phyloP scores from a whole-genome alignment of 35 echinoderm and acorn worm genomes.

The Ophiothrix spiculata region DNA sequence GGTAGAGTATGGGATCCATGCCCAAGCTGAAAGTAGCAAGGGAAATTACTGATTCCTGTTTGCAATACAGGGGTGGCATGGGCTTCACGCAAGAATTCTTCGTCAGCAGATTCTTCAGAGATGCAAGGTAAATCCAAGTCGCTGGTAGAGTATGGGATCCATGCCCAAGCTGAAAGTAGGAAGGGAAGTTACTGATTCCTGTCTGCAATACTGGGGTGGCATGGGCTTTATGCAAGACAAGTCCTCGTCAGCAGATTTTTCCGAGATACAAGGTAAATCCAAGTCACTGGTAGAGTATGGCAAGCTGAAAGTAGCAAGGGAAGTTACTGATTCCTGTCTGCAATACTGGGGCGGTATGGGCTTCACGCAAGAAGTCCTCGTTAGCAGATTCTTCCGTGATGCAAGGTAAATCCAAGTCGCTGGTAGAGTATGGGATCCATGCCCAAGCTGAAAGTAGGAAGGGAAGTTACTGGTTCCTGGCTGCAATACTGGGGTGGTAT shows the following conservation, averaged over 20 bases:
- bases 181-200: constrained; percentile 79
- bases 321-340: constrained; percentile 77
- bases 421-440: too few relatives aligned
- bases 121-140: constrained; percentile 85
- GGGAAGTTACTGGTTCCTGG: constrained; percentile 79
- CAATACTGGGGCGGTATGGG: constrained; percentile 99
- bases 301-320: constrained; percentile 85
- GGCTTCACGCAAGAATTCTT: constrained; percentile 72
- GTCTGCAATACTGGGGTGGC: constrained; percentile 93
- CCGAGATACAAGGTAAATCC: constrained; percentile 81
- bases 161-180: constrained; percentile 95
- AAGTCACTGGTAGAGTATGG: too few relatives aligned
- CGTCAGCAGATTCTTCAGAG: constrained; percentile 80
- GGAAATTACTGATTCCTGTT: constrained; percentile 76
- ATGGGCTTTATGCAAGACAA: constrained; percentile 89
- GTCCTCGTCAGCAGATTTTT: constrained; percentile 73
- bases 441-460: constrained; percentile 88
- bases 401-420: too few relatives aligned
- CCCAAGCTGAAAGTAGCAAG: constrained; percentile 77
- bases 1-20: too few relatives aligned
- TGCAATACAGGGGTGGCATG: constrained; percentile 98
- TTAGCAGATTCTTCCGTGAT: constrained; percentile 86
- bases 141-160: too few relatives aligned
- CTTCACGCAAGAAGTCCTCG: constrained; percentile 60
- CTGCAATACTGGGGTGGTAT: constrained; percentile 97